Base-by-base conservation (phyloP, 2,797 vertebrate genomes). In the Cirrhinus molitorella region DNA sequence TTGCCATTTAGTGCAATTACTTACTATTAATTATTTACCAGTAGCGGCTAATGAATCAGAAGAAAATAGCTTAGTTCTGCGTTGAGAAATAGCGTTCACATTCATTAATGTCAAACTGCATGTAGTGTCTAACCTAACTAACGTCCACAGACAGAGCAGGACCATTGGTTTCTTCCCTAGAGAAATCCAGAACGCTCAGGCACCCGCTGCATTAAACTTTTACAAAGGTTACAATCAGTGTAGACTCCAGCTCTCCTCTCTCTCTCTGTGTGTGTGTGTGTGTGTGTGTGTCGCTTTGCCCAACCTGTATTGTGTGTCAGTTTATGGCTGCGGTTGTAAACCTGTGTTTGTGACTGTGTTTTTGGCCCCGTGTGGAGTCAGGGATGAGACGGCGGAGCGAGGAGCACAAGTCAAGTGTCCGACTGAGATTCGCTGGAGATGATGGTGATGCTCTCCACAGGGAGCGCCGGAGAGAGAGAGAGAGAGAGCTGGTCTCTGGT, bases 381-480 rank as follows among this genome's bases (percentile, higher is more conserved):
- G 89, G 81, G 85, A 89, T 77, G 70, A 82, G 84, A 70, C 72
- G 72, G 3, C 16, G 80, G 81, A 83, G 75, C 91, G 91, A 89
- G 87, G 85, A 90, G 89, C 90, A 89, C 85, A 87, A 92, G 91
- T 91, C 90, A 92, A 93, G 91, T 89, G 89, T 89, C 88, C 83
- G 84, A 92, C 88, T 91, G 89, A 90, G 91, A 90, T 90, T 88
- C 88, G 51, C 89, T 86, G 85, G 86, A 84, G 85, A 89, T 89
- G 88, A 88, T 85, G 75, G 83, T 79, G 72, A 63, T 23, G 31
- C 12, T 14, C 31, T 43, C 21, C 1, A 43, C 5, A 88, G 88
- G 85, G 86, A 84, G 40, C 83, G 85, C 82, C 79, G 75, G 85
- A 61, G 57, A 61, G 57, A 28, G 5, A 53, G 51, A 53, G 17